Evolutionary conservation across 2,888 invertebrate genomes (phyloP).

Genomic region (Nudaria mundana): DNA sequence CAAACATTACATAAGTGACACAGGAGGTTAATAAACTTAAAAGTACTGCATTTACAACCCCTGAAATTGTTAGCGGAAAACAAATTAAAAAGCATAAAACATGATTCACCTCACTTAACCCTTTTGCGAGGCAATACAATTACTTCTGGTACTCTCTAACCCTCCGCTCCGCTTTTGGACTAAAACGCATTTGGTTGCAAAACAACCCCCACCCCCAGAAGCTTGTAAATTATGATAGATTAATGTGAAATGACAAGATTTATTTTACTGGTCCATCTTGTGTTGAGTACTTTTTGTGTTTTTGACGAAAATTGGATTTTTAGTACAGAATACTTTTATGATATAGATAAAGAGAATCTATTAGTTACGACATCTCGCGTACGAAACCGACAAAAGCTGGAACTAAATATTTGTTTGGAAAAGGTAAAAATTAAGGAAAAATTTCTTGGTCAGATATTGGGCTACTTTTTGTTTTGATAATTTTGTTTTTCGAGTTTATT

Average conservation of each 20-base stretch:
- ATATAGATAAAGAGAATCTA: too few species aligned
- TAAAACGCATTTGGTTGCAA: conserved; percentile 45
- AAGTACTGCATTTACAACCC: conserved; percentile 21
- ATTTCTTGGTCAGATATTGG: too few species aligned
- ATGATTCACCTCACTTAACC: conserved; percentile 68
- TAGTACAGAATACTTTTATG: too few species aligned
- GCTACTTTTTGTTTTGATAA: too few species aligned
- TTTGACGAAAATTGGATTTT: too few species aligned
- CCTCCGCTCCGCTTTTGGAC: conserved; percentile 34
- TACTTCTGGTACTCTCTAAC: conserved; percentile 61
- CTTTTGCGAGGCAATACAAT: conserved; percentile 61
- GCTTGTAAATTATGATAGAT: conserved; percentile 58
- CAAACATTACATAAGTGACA: too few species aligned
- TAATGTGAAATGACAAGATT: conserved; percentile 33
- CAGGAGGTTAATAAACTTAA: not conserved
- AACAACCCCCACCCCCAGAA: conserved; percentile 41
- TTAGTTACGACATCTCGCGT: too few species aligned
- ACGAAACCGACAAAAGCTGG: too few species aligned
- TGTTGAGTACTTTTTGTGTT: not conserved
- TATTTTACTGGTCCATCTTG: conserved; percentile 24
- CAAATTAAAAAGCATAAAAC: conserved; percentile 77
- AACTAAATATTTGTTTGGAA: too few species aligned
- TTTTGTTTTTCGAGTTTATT: too few species aligned
- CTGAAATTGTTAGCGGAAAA: conserved; percentile 47
- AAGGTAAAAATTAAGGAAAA: too few species aligned